Base-by-base conservation (phyloP, 2,797 vertebrate species). In the Trachops cirrhosus region DNA sequence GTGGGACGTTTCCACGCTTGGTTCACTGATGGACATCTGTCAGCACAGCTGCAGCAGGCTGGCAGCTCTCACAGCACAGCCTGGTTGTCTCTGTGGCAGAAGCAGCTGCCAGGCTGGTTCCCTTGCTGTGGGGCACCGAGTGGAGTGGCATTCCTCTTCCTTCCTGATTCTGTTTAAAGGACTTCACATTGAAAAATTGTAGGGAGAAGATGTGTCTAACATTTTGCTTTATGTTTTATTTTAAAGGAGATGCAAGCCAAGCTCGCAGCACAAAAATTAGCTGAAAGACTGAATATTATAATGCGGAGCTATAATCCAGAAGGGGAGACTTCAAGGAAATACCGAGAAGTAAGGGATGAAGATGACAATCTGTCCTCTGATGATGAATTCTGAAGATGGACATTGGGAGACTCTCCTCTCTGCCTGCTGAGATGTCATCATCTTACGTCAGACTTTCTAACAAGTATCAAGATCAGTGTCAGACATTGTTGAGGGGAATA, bases 191-290 rank as follows among this genome's bases (percentile, higher is more conserved):
- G 41, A 93, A 73, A 87, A 64, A 68, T 2, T 52, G 5, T 74
- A 91, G 80, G 78, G 24, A 82, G 82, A 84, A 91, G 50, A 50
- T 80, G 34, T 64, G 9, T 89, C 2, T 98, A 67, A 95, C 71
- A 54, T 87, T 68, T 57, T 80, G 29, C 37, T 85, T 96, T 93
- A 21, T 0, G 82, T 10, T 95, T 46, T 57, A n/a, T 84, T 26
- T 98, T 98, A 84, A 96, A 99, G 99, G 99, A 99, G 98, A 97
- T 99, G 97, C 99, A 99, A 97, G 99, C 99, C 97, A 99, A 99
- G 97, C 98, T 99, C 92, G 99, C 99, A 92, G 99, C 99, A 95
- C 99, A 99, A 98, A 99, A 99, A 97, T 98, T 99, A 97, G 98
- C 99, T 48, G 98, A 99, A 98, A 99, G 98, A 96, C 96, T 99